phyloP scores from a whole-genome alignment of 2,113 vertebrate species.

The Charina bottae region DNA sequence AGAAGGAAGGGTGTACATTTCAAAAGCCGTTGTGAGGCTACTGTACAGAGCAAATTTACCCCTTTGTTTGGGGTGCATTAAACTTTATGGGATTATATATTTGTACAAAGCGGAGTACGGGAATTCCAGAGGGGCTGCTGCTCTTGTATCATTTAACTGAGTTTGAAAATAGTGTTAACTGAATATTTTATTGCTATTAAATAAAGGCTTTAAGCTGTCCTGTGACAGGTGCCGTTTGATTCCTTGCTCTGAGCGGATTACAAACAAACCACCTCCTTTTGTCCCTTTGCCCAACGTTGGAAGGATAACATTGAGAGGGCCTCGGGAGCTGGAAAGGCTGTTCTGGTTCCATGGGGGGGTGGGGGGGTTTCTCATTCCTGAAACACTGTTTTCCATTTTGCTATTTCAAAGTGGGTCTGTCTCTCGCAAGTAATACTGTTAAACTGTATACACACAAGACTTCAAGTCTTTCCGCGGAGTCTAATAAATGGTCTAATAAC shows the following conservation, averaged over 20 bases:
- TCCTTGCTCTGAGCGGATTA: neutral
- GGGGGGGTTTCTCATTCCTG: neutral
- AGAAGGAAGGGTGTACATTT: slow-evolving; percentile 62
- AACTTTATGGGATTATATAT: slow-evolving; percentile 57
- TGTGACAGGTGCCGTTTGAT: neutral
- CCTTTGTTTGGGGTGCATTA: slow-evolving; percentile 74
- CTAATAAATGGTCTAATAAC: neutral
- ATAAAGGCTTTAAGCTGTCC: slow-evolving; percentile 78
- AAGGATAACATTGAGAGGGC: neutral
- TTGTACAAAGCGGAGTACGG: slow-evolving; percentile 65
- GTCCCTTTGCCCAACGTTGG: neutral
- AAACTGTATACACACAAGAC: neutral
- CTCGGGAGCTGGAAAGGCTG: neutral
- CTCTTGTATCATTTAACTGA: slow-evolving; percentile 74
- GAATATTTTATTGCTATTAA: slow-evolving; percentile 78
- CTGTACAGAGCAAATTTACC: slow-evolving; percentile 73
- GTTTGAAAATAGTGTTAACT: slow-evolving; percentile 72
- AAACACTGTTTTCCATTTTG: neutral
- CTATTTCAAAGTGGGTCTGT: neutral
- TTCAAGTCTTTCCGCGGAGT: neutral
- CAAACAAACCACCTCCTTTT: neutral
- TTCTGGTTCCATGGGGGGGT: neutral
- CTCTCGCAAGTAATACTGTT: neutral
- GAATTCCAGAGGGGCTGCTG: slow-evolving; percentile 63
- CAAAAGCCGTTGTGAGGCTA: slow-evolving; percentile 66